Base-by-base conservation (phyloP, 2,797 vertebrate species). In the Oophaga sylvatica region DNA sequence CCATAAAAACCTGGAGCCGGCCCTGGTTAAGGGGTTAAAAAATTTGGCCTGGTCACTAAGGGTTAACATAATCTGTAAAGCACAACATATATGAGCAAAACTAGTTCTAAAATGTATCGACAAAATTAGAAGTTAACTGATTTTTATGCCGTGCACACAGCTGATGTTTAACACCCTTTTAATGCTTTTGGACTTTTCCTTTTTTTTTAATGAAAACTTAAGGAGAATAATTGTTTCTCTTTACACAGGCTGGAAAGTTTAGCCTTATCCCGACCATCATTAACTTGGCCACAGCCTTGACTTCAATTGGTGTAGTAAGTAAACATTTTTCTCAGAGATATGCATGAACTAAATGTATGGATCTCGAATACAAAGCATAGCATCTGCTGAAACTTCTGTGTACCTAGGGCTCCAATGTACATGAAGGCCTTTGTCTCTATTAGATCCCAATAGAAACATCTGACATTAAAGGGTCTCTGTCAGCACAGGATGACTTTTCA, bases 191-290 rank as follows among this genome's bases (percentile, higher is more conserved):
- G 8, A 8, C 5, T 20, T 73, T 45, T 41, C 41, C 4, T 41
- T 41, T 71, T 71, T 71, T 73, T 73, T 35, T 20, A 45, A 35
- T 70, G 31, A 35, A 11, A 70, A 70, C 1, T 3, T 17, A 59
- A 59, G 16, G 57, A 59, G 57, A 15, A 59, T 15, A 41, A 53
- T 29, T 41, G 1, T 65, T 60, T 62, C 84, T 90, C 79, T 85
- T 89, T 91, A 53, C 57, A 2, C 90, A 98, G 97, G 97, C 97
- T 53, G 97, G 97, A 76, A 97, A 96, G 92, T 98, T 98, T 91
- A 97, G 96, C 91, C 94, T 97, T 83, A 96, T 98, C 83, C 97
- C 97, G 41, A 98, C 97, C 80, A 96, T 98, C 92, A 98, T 98
- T 91, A 97, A 97, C 90, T 91, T 96, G 80, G 97, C 97, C 89